Evolutionary conservation across 2,888 invertebrate genomes (phyloP), one percentile per base, ranked within the genome.

Genomic region (Lydus trimaculatus): DNA sequence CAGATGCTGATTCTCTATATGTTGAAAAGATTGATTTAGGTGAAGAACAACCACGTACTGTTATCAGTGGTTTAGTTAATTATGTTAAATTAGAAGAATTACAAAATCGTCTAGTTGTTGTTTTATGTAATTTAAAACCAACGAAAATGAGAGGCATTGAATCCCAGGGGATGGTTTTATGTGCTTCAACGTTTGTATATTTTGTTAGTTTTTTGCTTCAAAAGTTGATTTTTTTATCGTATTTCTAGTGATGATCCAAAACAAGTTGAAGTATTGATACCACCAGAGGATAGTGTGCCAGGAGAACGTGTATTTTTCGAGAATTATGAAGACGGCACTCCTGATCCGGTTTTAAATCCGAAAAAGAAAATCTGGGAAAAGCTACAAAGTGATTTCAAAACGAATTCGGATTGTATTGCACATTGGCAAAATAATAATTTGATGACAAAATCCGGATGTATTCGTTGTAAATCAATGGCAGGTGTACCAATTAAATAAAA

Each of bases 311-410:
- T 99, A 59, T 86, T 91, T 67, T 89, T 97, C 65, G 96, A 97
- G 84, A 94, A 94, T 28, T 94, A 92, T 84, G 92, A 93, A 84
- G 84, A 84, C 66, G 94, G 94, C 23, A 87, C 87, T 63, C 92
- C 96, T 2, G 97, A 97, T 85, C 92, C 92, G 31, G 91, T 95
- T 71, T 86, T 98, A 0, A 97, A 98, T 85, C 97, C 97, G 0
- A 98, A 98, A 85, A 98, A 98, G 86, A 98, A 98, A 87, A 88
- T 96, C 20, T 98, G 97, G 97, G 97, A 97, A 78, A 96, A 95
- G 84, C 84, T 97, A 52, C 95, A 96, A 84, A 89, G 87, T 25
- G 94, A 94, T 84, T 87, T 95, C 25, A 91, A 92, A 82, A 92
- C 92, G 1, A 92, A 91, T 85, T 85, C 87, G 2, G 88, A 88